Conservation (phyloP, 2,888 invertebrate genomes). For the Plagodis pulveraria region DNA sequence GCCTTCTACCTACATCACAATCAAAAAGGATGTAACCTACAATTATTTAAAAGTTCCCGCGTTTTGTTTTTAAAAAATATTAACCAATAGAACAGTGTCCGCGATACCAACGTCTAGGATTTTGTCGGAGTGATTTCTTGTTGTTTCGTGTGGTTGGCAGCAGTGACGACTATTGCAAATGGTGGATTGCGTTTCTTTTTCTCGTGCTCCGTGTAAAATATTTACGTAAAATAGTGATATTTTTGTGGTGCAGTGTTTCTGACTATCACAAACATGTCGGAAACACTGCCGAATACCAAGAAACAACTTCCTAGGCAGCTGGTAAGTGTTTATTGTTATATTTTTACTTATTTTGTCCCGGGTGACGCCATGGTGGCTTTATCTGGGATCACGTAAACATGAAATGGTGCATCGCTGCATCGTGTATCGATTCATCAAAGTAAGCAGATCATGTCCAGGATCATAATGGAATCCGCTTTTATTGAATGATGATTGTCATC, state of each 20-base stretch:
- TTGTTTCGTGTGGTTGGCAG: constrained; percentile 72
- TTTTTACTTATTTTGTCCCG: constrained; percentile 84
- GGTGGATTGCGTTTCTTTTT: constrained; percentile 85
- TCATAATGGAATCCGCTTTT: constrained; percentile 46
- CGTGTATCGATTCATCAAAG: constrained; percentile 81
- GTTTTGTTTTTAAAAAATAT: constrained; percentile 48
- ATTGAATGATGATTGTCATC: constrained; percentile 53
- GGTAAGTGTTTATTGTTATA: constrained; percentile 85
- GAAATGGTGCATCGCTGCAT: constrained; percentile 85
- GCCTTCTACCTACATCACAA: not conserved
- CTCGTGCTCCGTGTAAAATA: constrained; percentile 85
- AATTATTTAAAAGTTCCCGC: constrained; percentile 71
- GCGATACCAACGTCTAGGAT: constrained; percentile 66
- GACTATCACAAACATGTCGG: constrained; percentile 84
- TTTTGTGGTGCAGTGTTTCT: constrained; percentile 82
- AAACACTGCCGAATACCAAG: constrained; percentile 85
- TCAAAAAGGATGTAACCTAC: constrained; percentile 16
- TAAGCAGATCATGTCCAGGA: constrained; percentile 54
- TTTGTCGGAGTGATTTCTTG: constrained; percentile 72
- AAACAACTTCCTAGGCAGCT: constrained; percentile 86
- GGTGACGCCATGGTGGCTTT: constrained; percentile 87
- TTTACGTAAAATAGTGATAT: constrained; percentile 85
- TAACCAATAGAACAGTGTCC: constrained; percentile 69
- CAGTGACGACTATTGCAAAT: constrained; percentile 83
- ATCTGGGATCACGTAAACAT: constrained; percentile 87